Evolutionary conservation across 2,888 invertebrate species (phyloP), one percentile per base, ranked within the genome.

Genomic region (Leucoma salicis): DNA sequence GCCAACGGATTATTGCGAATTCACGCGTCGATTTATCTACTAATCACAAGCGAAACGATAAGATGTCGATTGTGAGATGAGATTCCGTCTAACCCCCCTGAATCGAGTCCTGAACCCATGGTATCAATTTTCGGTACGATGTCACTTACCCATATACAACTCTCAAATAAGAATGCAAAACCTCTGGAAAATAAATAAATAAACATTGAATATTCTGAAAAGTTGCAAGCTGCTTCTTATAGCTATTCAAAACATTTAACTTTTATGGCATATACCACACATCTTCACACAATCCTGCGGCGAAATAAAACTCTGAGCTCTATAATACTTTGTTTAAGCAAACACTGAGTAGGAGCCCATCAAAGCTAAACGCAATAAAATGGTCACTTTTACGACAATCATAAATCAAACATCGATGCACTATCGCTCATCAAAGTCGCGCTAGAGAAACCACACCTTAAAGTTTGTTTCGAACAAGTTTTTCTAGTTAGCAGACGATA

Each of bases 401-500:
- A 70, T 86, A 84, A 86, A 86, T 86, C 85, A 84, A 69, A 63
- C 57, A 77, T 83, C 74, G 80, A 77, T 70, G 63, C 63, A 57
- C 60, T 71, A 77, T 77, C 66, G 66, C 57, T 46, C 63, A 48
- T 65, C 64, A 65, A 67, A 61, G 56, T 52, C 51, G 57, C 39
- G 35, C 39, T 39, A 64, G 57, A 57, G 62, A 60, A 66, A 66
- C 57, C 53, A 51, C 59, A 53, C 57, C 52, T 63, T 64, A 55
- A 65, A 8, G 27, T 27, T n/a, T 13, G 29, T 12, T 47, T 50
- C 21, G 42, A 48, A 59, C 59, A 33, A 42, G 59, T 57, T 46
- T 35, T 42, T 43, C 62, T 61, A 24, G 58, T 54, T 49, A 1
- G 39, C 31, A 42, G 45, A 49, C 46, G 51, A 46, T 57, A 61